Evolutionary conservation across 2,797 vertebrate species (phyloP), one percentile per base, ranked within the genome.

Genomic region (Gymnoscopelus microlampas): DNA sequence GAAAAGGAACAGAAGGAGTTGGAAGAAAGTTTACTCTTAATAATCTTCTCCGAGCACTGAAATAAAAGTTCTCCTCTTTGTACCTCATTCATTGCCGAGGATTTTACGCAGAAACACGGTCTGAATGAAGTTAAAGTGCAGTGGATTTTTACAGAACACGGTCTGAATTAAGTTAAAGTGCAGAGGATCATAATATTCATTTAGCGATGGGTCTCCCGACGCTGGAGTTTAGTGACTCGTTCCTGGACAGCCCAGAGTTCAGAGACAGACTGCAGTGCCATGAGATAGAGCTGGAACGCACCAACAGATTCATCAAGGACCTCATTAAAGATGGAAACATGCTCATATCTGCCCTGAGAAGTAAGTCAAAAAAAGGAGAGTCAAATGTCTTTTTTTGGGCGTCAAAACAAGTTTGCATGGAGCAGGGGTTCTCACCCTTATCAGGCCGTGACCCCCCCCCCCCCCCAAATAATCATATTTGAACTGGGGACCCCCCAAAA

Each of bases 291-390:
- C 88, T 98, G 92, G 97, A 98, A 77, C 90, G 96, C 57, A 98
- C 97, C 75, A 98, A 98, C 93, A 97, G 97, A 88, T 98, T 98
- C 86, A 98, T 98, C 73, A 98, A 98, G 81, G 97, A 98, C 82
- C 94, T 98, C 3, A 96, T 98, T 62, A 98, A 98, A 91, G 97
- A 98, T 88, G 97, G 97, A 70, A 96, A 95, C 71, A 94, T 97
- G 88, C 96, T 98, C 53, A 96, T 98, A 53, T 95, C 95, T 63
- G 96, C 97, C 1, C 89, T 98, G 81, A 92, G 90, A 84, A 96
- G 97, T 98, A 85, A 97, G 97, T 94, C 8, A n/a, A 19, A 1
- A 5, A 29, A 29, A 29, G 26, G 26, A 65, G 6, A 9, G 12
- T 13, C n/a, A 35, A 0, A 3, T 6, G 32, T 59, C 2, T 29